Conservation (phyloP, 2,113 vertebrate species). For the Agelaius phoeniceus region DNA sequence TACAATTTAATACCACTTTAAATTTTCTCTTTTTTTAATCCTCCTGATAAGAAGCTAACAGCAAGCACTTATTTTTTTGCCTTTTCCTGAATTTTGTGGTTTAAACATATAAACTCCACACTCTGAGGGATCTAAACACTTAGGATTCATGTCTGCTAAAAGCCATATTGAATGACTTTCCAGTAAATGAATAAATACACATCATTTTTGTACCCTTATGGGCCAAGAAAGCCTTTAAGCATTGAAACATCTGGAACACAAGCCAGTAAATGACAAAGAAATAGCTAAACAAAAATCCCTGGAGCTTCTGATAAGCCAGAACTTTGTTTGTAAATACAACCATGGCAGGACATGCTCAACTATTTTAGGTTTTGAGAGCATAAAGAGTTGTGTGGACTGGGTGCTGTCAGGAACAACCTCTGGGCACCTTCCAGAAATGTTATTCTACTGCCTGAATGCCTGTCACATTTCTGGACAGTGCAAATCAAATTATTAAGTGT, state of each 20-base stretch:
- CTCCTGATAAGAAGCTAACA: neutral
- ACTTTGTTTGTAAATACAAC: neutral
- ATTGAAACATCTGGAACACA: neutral
- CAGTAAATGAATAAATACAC: neutral
- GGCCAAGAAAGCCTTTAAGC: neutral
- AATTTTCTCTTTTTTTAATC: neutral
- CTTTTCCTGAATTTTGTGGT: neutral
- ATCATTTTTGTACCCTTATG: neutral
- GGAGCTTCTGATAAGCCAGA: neutral
- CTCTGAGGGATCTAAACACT: neutral
- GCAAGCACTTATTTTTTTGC: neutral
- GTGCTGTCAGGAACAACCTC: neutral
- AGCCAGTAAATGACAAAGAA: neutral
- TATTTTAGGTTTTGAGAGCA: neutral
- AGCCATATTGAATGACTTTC: neutral
- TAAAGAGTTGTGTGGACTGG: neutral
- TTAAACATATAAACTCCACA: neutral
- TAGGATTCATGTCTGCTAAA: neutral
- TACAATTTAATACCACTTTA: neutral
- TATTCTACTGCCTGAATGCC: neutral
- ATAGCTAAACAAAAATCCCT: neutral
- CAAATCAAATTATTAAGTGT: neutral
- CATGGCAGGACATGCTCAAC: neutral
- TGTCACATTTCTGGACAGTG: neutral
- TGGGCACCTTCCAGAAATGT: neutral